Evolutionary conservation across 2,113 vertebrate genomes (phyloP), one percentile per base, ranked within the genome.

Genomic region (Urocynchramus pylzowi): DNA sequence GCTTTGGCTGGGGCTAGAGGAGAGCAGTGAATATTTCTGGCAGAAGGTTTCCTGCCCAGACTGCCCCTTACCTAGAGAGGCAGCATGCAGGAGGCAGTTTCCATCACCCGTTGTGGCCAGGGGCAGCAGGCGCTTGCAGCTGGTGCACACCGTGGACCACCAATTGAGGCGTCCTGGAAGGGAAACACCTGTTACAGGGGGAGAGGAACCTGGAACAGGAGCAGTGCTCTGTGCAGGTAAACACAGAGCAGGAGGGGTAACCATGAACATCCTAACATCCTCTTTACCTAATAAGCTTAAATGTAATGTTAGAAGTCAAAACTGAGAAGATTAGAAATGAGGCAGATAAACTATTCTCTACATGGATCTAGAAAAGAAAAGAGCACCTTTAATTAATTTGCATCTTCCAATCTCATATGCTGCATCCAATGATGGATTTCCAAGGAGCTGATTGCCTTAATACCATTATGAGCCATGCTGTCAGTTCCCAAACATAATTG

Each of bases 61-160:
- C 20, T 63, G 35, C 20, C 39, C 52, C 98, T 98, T 97, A 99
- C 99, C 99, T 95, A 99, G 98, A 33, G 99, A 99, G 47, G 99
- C 99, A 20, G 99, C 99, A 10, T 99, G 99, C 86, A 99, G 97
- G 28, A 99, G 99, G 97, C 99, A 99, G 98, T 99, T 99, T 28
- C 99, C 99, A 27, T 99, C 99, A 22, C 99, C 99, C 1, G 99
- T 99, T 16, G 99, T 99, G 37, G 99, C 99, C 98, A 99, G 95
- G 61, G 99, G 99, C 89, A 99, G 99, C 64, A 99, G 98, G 87
- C 99, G 99, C 95, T 99, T 99, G 95, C 99, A 99, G 96, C 99
- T 99, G 2, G 98, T 98, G 96, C 99, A 99, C 96, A 99, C 98
- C 1, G 99, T 99, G 92, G 99, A 99, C 99, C 99, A 99, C 99